Conservation (phyloP, 2,113 vertebrate species). For the Albula glossodonta region DNA sequence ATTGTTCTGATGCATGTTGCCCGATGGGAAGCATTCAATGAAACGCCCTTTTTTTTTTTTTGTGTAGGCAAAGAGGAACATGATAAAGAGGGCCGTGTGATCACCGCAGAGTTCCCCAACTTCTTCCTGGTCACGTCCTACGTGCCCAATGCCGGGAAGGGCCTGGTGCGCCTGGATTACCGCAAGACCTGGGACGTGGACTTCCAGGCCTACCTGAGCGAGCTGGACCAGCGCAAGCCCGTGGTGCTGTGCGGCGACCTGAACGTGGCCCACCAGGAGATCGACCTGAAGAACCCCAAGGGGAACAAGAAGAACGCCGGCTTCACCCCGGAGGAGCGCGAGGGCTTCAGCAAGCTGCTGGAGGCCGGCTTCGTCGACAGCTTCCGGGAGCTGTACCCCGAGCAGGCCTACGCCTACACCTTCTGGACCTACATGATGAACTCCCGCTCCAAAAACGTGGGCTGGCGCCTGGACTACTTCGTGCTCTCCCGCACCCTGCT, state of each 20-base stretch:
- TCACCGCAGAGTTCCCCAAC: slow-evolving; percentile 81
- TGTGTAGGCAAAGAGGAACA: slow-evolving; percentile 84
- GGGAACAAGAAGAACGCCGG: slow-evolving; percentile 87
- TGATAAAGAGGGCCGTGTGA: slow-evolving; percentile 86
- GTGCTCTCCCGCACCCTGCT: slow-evolving; percentile 76
- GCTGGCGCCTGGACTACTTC: slow-evolving; percentile 91
- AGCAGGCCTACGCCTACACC: slow-evolving; percentile 78
- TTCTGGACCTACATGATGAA: slow-evolving; percentile 97
- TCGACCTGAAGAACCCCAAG: slow-evolving; percentile 87
- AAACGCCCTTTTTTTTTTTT: background rate
- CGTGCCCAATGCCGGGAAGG: slow-evolving; percentile 82
- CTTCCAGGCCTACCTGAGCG: slow-evolving; percentile 77
- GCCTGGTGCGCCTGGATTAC: slow-evolving; percentile 83
- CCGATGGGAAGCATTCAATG: no score
- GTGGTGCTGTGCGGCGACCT: slow-evolving; percentile 87
- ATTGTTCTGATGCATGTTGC: no score
- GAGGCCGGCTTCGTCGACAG: slow-evolving; percentile 77
- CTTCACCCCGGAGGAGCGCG: slow-evolving; percentile 82
- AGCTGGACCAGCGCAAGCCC: slow-evolving; percentile 78
- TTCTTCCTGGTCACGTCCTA: slow-evolving; percentile 83
- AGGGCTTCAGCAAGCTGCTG: slow-evolving; percentile 79
- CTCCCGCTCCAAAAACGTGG: slow-evolving; percentile 81
- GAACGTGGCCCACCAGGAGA: slow-evolving; percentile 87
- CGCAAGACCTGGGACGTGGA: slow-evolving; percentile 86
- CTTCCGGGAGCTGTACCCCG: slow-evolving; percentile 84